Base-by-base conservation (phyloP, 2,888 invertebrate species). In the Himalopsyche anomala region DNA sequence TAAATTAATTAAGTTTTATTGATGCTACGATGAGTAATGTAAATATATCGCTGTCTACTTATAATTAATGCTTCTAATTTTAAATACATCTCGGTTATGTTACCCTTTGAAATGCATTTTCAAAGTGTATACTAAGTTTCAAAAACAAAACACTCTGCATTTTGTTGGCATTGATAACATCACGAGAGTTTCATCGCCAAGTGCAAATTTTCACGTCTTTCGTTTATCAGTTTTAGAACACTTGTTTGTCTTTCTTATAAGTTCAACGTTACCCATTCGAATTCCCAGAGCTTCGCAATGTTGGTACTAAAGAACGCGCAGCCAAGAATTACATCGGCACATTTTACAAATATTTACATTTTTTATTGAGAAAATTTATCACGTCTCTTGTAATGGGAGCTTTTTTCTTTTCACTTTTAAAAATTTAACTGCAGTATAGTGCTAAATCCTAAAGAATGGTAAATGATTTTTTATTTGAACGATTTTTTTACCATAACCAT, bases 191-290 rank as follows among this genome's bases (percentile, higher is more conserved):
- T 62, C 62, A 19, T 19, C n/a, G 11, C 62, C 62, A 19, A 62
- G 19, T 19, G 62, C 9, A 62, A 62, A 62, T 62, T 62, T 62
- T 8, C 62, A 19, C 62, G 62, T 62, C 62, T 62, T 62, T 8
- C 62, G 19, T 9, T 62, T 62, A 62, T 62, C 62, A 62, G 62
- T 62, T 62, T 62, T 28, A 19, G 28, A 62, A 62, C 62, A 62
- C 62, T 62, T 62, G 62, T 62, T 62, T 62, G 62, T 62, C 62
- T 62, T 62, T 19, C 62, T 62, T 62, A 62, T 62, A 62, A 62
- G 19, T 62, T 62, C 62, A 62, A 19, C 62, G n/a, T n/a, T 62
- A n/a, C 19, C 62, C 62, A 62, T 62, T 62, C 9, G 62, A 62
- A 62, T 62, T 19, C 62, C 62, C 62, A 28, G 62, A 28, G 62